Conservation (phyloP, 2,888 invertebrate genomes). For the Isotomurus palustris region DNA sequence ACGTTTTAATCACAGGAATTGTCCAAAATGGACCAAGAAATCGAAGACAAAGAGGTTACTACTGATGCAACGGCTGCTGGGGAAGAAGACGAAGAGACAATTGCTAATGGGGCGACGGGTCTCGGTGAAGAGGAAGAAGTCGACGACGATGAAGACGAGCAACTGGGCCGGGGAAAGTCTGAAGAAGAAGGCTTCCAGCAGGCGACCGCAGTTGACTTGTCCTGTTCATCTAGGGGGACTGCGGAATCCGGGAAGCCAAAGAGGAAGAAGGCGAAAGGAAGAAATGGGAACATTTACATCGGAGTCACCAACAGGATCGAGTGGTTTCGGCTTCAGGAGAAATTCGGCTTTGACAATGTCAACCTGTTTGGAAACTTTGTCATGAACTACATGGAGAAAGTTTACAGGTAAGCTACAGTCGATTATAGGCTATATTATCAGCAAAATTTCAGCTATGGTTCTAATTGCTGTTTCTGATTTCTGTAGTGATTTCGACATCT, state of each 20-base stretch:
- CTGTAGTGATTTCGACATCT: constrained; percentile 4
- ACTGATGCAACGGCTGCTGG: too few species aligned
- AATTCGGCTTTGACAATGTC: constrained; percentile 25
- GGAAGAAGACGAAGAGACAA: too few species aligned
- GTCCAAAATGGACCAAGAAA: too few species aligned
- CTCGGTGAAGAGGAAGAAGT: constrained; percentile 8
- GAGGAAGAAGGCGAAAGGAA: constrained; percentile 24
- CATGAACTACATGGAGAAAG: constrained; percentile 14
- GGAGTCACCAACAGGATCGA: constrained; percentile 26
- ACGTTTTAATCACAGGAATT: too few species aligned
- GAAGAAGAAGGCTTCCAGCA: neutral
- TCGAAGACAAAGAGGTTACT: too few species aligned
- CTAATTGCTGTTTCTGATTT: too few species aligned
- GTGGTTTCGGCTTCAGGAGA: constrained; percentile 24
- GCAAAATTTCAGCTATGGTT: too few species aligned
- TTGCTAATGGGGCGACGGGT: too few species aligned
- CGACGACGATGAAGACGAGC: constrained; percentile 5
- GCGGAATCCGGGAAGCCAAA: neutral
- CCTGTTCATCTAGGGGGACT: too few species aligned
- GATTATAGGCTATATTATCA: too few species aligned
- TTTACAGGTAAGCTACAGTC: constrained; percentile 29
- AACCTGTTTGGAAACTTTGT: constrained; percentile 31
- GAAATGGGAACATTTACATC: constrained; percentile 33
- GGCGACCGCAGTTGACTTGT: too few species aligned
- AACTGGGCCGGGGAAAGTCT: neutral